phyloP scores from a whole-genome alignment of 2,888 invertebrate species.

The Hermodice carunculata region DNA sequence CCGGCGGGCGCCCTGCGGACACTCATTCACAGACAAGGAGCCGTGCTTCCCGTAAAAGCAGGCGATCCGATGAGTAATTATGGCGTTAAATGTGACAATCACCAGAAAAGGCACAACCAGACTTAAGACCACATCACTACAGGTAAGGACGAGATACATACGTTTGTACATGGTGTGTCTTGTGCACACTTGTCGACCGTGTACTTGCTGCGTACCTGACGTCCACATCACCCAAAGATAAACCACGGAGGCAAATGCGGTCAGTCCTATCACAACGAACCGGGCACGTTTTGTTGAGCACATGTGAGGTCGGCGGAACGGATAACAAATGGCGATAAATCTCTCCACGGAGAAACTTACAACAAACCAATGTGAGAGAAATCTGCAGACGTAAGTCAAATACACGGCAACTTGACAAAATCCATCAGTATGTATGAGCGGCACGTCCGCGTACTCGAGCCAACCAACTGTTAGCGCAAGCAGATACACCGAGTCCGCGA shows the following conservation, averaged over 20 bases:
- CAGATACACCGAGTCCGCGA: slow-evolving; percentile 33
- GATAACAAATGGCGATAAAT: slow-evolving; percentile 32
- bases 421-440: slow-evolving; percentile 17
- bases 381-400: slow-evolving; percentile 28
- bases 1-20: too few relatives aligned
- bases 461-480: slow-evolving; percentile 20
- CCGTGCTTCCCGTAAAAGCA: slow-evolving; percentile 44
- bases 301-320: slow-evolving; percentile 30
- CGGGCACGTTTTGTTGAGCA: slow-evolving; percentile 61
- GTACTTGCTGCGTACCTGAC: too few relatives aligned
- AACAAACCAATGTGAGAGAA: slow-evolving; percentile 36
- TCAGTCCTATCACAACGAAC: slow-evolving; percentile 52
- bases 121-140: slow-evolving; percentile 79
- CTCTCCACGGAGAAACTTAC: slow-evolving; percentile 35
- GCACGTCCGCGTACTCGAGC: slow-evolving; percentile 13
- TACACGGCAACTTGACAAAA: slow-evolving; percentile 28
- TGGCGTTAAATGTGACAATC: slow-evolving; percentile 80
- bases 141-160: slow-evolving; percentile 1
- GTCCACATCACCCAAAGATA: too few relatives aligned
- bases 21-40: too few relatives aligned
- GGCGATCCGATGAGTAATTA: slow-evolving; percentile 79
- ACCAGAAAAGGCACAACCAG: slow-evolving; percentile 81
- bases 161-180: background rate
- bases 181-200: background rate
- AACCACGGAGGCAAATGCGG: slow-evolving; percentile 48